These are phyloP conservation scores for Sparus aurata DNA, from an alignment of 2,797 vertebrate species.

Conservation along the genomic window DNA sequence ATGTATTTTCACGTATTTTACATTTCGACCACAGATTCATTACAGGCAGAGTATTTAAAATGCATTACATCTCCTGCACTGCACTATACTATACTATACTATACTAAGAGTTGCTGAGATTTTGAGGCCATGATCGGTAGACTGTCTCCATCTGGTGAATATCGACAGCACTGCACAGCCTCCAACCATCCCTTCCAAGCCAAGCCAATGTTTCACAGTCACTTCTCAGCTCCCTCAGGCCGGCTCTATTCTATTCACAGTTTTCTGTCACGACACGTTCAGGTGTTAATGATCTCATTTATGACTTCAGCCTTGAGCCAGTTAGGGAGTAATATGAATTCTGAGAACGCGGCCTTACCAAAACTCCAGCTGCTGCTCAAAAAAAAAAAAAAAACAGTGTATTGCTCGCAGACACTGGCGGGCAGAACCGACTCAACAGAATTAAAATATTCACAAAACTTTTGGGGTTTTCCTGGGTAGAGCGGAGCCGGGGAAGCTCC, in stretches of 20 bases:
- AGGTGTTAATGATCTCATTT: neutral
- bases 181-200: neutral
- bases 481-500: neutral
- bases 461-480: constrained; percentile 8
- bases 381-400: neutral
- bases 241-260: neutral
- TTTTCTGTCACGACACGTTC: neutral
- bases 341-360: neutral
- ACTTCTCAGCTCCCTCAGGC: neutral
- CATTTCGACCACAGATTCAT: no score
- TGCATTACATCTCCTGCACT: no score
- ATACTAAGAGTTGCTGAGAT: neutral
- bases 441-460: constrained; percentile 17
- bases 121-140: neutral
- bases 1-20: neutral
- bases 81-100: no score
- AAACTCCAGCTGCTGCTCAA: neutral
- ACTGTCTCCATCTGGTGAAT: constrained; percentile 66
- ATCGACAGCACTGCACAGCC: neutral
- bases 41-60: no score
- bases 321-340: neutral
- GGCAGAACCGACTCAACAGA: neutral
- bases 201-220: neutral
- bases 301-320: constrained; percentile 15
- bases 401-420: neutral